These are phyloP conservation scores for Drosophila hamatofila DNA, from an alignment of 2,888 invertebrate species.

Conservation along the genomic window DNA sequence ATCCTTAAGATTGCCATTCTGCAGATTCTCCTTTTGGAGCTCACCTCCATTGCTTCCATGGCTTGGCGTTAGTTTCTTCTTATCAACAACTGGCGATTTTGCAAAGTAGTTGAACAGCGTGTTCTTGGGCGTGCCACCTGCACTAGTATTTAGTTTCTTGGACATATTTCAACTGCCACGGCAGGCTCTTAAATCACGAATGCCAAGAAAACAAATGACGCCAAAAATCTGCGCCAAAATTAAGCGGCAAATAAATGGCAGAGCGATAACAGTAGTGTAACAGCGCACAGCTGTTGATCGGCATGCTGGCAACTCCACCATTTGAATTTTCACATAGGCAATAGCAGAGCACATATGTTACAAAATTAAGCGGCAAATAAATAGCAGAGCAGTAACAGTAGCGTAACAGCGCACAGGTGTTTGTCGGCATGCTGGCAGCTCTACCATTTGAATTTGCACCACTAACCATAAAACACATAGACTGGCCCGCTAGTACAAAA, in stretches of 20 bases:
- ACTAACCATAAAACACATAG: no score
- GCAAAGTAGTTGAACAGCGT: conserved; percentile 90
- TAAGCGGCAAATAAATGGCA: conserved; percentile 23
- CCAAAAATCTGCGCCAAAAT: conserved; percentile 70
- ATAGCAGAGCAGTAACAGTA: conserved; percentile 7
- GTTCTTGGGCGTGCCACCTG: conserved; percentile 85
- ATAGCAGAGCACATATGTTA: not conserved
- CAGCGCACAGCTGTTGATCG: not conserved
- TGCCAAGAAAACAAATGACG: conserved; percentile 45
- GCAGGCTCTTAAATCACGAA: conserved; percentile 9
- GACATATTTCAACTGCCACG: conserved; percentile 65
- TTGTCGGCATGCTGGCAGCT: not conserved
- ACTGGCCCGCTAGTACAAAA: no score
- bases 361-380: conserved; percentile 52
- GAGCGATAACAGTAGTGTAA: not conserved
- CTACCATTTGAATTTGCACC: not conserved
- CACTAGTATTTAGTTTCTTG: conserved; percentile 79
- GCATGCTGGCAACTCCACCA: not conserved
- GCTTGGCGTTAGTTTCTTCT: conserved; percentile 67
- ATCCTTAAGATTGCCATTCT: conserved; percentile 17
- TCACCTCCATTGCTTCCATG: conserved; percentile 17
- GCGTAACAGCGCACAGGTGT: not conserved
- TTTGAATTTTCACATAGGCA: not conserved
- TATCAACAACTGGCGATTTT: conserved; percentile 86
- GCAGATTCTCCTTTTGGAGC: conserved; percentile 45